Conservation (phyloP, 2,888 invertebrate species). For the Macrophya alboannulata region DNA sequence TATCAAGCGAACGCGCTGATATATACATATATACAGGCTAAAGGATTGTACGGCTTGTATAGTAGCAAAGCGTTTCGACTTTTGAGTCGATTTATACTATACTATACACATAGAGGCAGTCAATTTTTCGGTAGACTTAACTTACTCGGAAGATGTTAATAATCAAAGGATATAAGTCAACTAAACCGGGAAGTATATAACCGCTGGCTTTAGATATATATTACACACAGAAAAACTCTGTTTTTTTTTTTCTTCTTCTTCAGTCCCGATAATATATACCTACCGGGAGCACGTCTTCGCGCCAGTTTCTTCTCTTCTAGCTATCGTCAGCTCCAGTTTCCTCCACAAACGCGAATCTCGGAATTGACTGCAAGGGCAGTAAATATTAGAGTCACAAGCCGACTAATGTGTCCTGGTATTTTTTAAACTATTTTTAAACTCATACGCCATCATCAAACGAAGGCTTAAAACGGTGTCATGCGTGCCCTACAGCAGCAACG, state of each 20-base stretch:
- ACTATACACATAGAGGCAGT: background rate
- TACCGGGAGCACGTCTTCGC: background rate
- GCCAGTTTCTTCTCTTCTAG: background rate
- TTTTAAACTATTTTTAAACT: slow-evolving; percentile 46
- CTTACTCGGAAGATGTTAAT: slow-evolving; percentile 38
- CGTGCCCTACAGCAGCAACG: background rate
- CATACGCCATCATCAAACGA: slow-evolving; percentile 16
- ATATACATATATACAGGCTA: background rate
- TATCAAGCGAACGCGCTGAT: slow-evolving; percentile 16
- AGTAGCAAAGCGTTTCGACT: slow-evolving; percentile 3
- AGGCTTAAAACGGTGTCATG: slow-evolving; percentile 50
- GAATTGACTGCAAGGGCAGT: slow-evolving; percentile 52
- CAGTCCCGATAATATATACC: slow-evolving; percentile 9
- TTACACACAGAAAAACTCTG: background rate
- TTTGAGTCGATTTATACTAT: slow-evolving; percentile 37
- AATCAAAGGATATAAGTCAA: slow-evolving; percentile 42
- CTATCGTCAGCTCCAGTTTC: background rate
- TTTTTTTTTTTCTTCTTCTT: background rate
- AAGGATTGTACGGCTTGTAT: background rate
- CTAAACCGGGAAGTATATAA: slow-evolving; percentile 16
- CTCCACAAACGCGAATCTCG: slow-evolving; percentile 42
- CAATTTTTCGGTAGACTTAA: slow-evolving; percentile 43
- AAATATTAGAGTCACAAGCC: slow-evolving; percentile 53
- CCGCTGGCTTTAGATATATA: background rate
- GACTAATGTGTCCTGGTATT: slow-evolving; percentile 50